Evolutionary conservation across 2,797 vertebrate species (phyloP).

Genomic region (Chelonia mydas): DNA sequence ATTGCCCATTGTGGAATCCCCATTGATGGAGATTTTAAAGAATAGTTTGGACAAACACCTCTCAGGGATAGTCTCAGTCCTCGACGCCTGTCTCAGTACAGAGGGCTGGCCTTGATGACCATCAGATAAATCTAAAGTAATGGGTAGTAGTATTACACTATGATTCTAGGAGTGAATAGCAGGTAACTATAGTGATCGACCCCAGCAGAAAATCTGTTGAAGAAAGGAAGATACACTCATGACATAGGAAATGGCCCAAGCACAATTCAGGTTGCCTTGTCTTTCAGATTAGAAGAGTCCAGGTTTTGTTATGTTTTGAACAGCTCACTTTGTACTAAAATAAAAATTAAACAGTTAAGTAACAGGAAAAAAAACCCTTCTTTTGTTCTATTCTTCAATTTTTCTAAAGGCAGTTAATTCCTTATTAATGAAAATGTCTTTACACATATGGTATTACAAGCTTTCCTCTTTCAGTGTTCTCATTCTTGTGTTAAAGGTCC

Average conservation of each 20-base stretch:
- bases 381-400: background rate
- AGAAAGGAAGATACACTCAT: background rate
- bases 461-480: background rate
- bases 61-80: too few relatives aligned
- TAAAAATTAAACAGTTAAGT: background rate
- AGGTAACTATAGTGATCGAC: accelerated
- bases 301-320: accelerated
- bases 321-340: background rate
- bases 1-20: background rate
- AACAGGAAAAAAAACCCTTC: background rate
- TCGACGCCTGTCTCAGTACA: too few relatives aligned
- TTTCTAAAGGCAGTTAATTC: background rate
- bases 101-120: too few relatives aligned
- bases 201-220: background rate
- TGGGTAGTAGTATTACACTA: background rate
- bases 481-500: background rate
- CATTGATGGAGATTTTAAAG: too few relatives aligned
- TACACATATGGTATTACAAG: background rate
- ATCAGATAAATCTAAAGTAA: background rate
- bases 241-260: background rate
- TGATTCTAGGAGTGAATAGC: background rate
- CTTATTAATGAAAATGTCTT: background rate
- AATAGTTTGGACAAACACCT: too few relatives aligned
- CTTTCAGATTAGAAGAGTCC: background rate
- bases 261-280: background rate